Evolutionary conservation across 2,113 vertebrate genomes (phyloP), one percentile per base, ranked within the genome.

Genomic region (Peromyscus californicus): DNA sequence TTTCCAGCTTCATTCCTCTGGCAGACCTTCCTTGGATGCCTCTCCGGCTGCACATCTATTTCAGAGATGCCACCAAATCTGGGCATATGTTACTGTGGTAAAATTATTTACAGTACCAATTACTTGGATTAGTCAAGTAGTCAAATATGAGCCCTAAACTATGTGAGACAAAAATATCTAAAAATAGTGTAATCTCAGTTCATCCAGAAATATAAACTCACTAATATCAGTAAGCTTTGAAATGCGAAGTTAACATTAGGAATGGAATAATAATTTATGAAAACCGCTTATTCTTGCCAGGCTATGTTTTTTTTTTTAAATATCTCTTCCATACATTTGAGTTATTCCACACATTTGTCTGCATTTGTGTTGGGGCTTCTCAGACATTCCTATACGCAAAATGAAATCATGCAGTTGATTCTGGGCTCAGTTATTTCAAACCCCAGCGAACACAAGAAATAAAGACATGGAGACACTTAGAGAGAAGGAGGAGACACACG

Each of bases 21-120:
- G 31, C 57, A 39, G 29, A 69, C 83, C 48, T 7, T 31, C 19
- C 78, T 63, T 2, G 0, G 51, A 0, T 1, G 4, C 0, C 15
- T 75, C 70, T 51, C 17, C 97, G 15, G 65, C 31, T 54, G 72
- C 76, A 19, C 2, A 48, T 61, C 61, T 33, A 2, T 45, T 76
- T 36, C 57, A 1, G 10, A 78, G 9, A 13, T 39, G 7, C 15
- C 0, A 5, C 12, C 17, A 11, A 2, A 17, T 10, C 24, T n/a
- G 31, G 1, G 19, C 29, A 0, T 17, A 6, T 39, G 10, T 51
- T 21, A 59, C 16, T 24, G 48, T 51, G 70, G 21, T 6, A 6
- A 63, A 19, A 24, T 59, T 33, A 16, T 80, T 17, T 22, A 24
- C 54, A 36, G 24, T 3, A 5, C 17, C 57, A 70, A 8, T n/a